Conservation (phyloP, 92 coral and sea anemone genomes). For the Paramuricea clavata region DNA sequence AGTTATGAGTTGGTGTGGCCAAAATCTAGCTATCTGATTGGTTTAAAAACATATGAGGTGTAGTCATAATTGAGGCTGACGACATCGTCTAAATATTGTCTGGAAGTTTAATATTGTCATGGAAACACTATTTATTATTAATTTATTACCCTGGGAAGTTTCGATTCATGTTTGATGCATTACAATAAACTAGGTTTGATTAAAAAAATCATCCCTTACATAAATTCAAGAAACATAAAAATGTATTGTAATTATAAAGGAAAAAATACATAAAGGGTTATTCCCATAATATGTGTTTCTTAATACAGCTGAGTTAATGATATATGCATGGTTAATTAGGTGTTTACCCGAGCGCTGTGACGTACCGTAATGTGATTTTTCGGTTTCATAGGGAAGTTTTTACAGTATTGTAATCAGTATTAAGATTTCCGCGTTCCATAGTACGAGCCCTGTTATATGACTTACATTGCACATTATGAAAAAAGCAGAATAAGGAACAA, state of each 20-base stretch:
- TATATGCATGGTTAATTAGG: not conserved
- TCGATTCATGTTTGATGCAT: too few species aligned
- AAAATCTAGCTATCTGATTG: not conserved
- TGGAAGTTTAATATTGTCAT: conserved; percentile 17
- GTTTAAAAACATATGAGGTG: not conserved
- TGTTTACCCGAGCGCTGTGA: not conserved
- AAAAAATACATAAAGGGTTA: too few species aligned
- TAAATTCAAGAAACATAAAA: too few species aligned
- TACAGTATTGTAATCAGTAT: not conserved
- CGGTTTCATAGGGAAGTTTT: not conserved
- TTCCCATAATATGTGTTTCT: too few species aligned
- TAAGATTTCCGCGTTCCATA: not conserved
- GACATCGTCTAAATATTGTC: conserved; percentile 34
- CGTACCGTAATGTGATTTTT: not conserved
- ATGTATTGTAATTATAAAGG: too few species aligned
- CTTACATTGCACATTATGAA: too few species aligned
- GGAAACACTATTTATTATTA: not conserved
- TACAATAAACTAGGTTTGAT: too few species aligned
- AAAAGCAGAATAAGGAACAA: too few species aligned
- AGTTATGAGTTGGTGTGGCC: conserved; percentile 10
- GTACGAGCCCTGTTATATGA: too few species aligned
- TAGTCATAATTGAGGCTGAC: conserved; percentile 7
- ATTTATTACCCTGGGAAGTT: too few species aligned
- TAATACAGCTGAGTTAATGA: not conserved
- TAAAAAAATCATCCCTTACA: too few species aligned